Conservation (phyloP, 2,888 invertebrate species). For the Lydus trimaculatus region DNA sequence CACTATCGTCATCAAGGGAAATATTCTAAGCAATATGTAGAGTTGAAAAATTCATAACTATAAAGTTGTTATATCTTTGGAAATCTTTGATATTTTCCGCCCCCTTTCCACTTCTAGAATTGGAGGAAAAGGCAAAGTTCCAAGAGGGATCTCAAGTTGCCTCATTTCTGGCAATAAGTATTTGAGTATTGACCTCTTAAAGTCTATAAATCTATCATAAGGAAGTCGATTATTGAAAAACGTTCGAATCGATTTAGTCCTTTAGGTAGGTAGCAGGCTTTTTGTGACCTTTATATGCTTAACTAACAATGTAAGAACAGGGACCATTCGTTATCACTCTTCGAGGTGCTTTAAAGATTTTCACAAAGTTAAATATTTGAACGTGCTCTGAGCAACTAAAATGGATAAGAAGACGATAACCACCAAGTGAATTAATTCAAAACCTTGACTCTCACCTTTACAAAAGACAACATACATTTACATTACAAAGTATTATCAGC, state of each 20-base stretch:
- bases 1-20: constrained; percentile 1
- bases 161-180: neutral
- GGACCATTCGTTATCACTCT: constrained; percentile 28
- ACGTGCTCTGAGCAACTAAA: constrained; percentile 48
- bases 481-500: constrained; percentile 56
- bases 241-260: neutral
- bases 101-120: neutral
- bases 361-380: constrained; percentile 55
- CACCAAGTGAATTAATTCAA: constrained; percentile 51
- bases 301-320: constrained; percentile 8
- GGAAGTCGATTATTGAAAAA: neutral
- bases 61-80: neutral
- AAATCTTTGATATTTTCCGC: neutral
- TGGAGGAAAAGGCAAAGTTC: neutral
- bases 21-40: neutral
- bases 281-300: neutral
- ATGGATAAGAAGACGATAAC: constrained; percentile 52
- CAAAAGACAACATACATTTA: constrained; percentile 57
- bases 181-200: neutral
- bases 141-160: neutral
- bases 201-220: neutral
- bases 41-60: neutral
- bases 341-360: constrained; percentile 45
- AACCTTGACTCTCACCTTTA: constrained; percentile 53
- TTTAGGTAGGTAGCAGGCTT: neutral